Conservation (phyloP, 2,797 vertebrate species). For the Simalia tracyae region DNA sequence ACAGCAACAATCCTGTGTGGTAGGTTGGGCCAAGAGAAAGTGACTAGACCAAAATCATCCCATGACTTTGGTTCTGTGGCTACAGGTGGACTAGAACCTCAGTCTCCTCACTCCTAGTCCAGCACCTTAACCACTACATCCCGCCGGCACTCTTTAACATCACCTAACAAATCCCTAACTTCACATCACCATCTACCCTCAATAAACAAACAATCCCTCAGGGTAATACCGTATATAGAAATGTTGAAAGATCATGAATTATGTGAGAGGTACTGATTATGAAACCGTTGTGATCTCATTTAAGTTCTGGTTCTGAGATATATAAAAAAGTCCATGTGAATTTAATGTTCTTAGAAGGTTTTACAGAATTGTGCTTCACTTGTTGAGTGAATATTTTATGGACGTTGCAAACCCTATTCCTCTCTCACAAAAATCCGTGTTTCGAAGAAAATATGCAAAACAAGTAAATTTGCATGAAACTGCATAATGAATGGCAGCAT, state of each 20-base stretch:
- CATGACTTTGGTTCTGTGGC: not conserved
- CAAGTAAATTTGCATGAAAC: not conserved
- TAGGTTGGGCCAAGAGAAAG: not conserved
- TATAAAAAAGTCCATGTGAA: not conserved
- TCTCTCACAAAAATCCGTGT: not conserved
- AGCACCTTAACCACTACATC: not conserved
- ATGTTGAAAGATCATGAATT: not conserved
- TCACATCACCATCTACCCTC: not conserved
- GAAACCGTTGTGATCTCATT: not conserved
- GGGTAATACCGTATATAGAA: not conserved
- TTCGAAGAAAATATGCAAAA: not conserved
- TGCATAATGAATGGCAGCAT: not conserved
- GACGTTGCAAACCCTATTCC: not conserved
- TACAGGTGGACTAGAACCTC: too few relatives aligned
- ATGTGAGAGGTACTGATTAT: not conserved
- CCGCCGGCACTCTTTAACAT: not conserved
- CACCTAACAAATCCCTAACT: too few relatives aligned
- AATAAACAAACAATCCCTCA: not conserved
- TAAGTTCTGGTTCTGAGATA: not conserved
- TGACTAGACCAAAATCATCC: not conserved
- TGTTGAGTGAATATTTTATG: not conserved
- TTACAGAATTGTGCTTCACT: not conserved
- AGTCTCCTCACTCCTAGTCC: too few relatives aligned
- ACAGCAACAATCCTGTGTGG: not conserved
- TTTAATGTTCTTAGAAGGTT: not conserved